Percentiles rank a stretch among this genome's conserved stretches.
Evolutionary conservation across 2,113 vertebrate species (phyloP).

Genomic region (Phycodurus eques): DNA sequence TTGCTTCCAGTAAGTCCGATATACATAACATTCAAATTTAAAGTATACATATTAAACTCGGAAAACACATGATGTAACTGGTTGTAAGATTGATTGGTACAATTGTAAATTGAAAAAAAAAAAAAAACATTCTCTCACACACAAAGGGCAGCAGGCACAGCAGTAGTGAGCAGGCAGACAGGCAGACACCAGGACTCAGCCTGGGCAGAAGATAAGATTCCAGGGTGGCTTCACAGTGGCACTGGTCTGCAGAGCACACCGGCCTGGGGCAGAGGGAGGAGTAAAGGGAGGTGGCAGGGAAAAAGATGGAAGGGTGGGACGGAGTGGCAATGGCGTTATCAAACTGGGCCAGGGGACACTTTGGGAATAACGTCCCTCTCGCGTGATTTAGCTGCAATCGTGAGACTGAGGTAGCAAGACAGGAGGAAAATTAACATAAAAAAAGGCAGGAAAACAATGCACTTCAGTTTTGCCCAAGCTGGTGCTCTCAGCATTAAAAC

Average conservation of each 20-base stretch:
- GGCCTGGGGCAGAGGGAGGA: constrained; percentile 54
- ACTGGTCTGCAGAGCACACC: constrained; percentile 64
- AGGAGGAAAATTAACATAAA: constrained; percentile 2
- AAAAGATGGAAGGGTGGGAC: constrained; percentile 11
- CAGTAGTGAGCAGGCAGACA: constrained; percentile 34
- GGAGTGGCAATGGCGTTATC: constrained; percentile 61
- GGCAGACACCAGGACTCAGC: constrained; percentile 53
- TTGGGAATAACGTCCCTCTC: constrained; percentile 24
- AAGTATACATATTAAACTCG: background rate
- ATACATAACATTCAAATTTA: too few species aligned
- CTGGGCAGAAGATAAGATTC: constrained; percentile 79
- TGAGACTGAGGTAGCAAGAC: constrained; percentile 23
- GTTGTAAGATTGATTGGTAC: background rate
- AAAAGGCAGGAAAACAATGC: constrained; percentile 9
- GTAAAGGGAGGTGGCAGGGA: constrained; percentile 33
- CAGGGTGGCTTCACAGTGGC: constrained; percentile 73
- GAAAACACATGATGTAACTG: background rate
- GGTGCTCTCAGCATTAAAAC: constrained; percentile 1
- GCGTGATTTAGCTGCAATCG: constrained; percentile 24
- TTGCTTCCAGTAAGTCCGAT: background rate
- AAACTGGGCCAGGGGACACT: constrained; percentile 60
- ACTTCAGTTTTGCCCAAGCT: constrained; percentile 25
- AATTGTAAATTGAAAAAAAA: background rate
- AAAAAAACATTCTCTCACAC: background rate
- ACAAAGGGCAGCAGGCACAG: constrained; percentile 32